A percentile compares a stretch with the other conserved stretches of the same genome.
Evolutionary conservation across 2,797 vertebrate species (phyloP).

Genomic region (Lates japonicus): DNA sequence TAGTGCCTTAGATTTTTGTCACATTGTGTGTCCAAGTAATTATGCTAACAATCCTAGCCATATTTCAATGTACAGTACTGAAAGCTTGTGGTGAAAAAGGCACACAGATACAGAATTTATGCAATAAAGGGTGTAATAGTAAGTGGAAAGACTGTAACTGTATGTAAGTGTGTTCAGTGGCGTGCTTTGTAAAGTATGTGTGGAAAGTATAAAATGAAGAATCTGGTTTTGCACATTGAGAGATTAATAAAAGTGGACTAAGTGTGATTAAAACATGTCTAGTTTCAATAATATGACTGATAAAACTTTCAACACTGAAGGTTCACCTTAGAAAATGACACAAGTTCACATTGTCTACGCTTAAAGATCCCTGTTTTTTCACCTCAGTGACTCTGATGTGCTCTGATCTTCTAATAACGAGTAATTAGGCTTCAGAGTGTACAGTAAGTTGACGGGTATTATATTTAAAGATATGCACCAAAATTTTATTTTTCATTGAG

Average conservation of each 20-base stretch:
- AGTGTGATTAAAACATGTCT: conserved; percentile 42
- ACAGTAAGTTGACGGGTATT: background rate
- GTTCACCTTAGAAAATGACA: background rate
- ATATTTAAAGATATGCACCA: background rate
- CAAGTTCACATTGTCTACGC: background rate
- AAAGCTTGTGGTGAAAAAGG: conserved; percentile 47
- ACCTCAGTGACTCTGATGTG: background rate
- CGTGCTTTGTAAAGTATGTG: conserved; percentile 38
- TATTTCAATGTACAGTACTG: conserved; percentile 69
- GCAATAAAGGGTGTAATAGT: conserved; percentile 36
- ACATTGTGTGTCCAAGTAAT: conserved; percentile 69
- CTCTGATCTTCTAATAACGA: background rate
- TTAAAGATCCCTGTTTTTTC: background rate
- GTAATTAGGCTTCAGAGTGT: background rate
- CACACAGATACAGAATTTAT: conserved; percentile 44
- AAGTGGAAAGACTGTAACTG: conserved; percentile 37
- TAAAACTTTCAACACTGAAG: background rate
- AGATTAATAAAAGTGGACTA: conserved; percentile 65
- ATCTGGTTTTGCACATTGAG: conserved; percentile 72
- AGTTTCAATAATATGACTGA: background rate
- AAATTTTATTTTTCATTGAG: background rate
- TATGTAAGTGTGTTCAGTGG: conserved; percentile 37
- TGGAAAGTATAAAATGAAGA: conserved; percentile 42
- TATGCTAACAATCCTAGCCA: conserved; percentile 82
- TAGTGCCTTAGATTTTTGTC: conserved; percentile 78